phyloP scores from a whole-genome alignment of 2,113 vertebrate species.

The Romanogobio albipinnatus region DNA sequence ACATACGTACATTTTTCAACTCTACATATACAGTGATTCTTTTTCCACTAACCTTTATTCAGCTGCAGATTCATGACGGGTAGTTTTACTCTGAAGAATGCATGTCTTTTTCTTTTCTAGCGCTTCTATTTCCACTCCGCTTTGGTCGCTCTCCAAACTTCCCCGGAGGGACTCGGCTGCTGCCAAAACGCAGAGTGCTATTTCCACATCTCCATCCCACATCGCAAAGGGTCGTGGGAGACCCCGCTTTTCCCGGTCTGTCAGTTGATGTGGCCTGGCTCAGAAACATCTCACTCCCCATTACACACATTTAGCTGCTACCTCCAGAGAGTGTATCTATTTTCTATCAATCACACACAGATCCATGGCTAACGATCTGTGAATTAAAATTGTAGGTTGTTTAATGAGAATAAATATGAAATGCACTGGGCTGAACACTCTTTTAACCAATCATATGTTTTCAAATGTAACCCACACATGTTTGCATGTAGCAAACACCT shows the following conservation, averaged over 20 bases:
- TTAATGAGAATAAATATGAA: neutral
- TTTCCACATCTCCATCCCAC: conserved; percentile 39
- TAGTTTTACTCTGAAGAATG: neutral
- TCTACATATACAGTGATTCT: neutral
- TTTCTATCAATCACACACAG: neutral
- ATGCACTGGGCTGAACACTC: neutral
- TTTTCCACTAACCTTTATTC: neutral
- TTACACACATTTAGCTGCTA: neutral
- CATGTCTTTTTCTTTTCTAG: conserved; percentile 26
- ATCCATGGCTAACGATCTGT: neutral
- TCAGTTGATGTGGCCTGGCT: conserved; percentile 26
- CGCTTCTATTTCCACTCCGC: conserved; percentile 22
- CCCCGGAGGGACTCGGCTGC: conserved; percentile 18
- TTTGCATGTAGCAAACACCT: neutral
- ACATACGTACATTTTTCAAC: neutral
- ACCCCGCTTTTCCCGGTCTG: neutral
- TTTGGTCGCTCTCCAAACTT: conserved; percentile 23
- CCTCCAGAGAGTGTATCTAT: neutral
- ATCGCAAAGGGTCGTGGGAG: conserved; percentile 21
- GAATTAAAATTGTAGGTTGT: neutral
- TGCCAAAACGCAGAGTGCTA: conserved; percentile 39
- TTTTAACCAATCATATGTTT: neutral
- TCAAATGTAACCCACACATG: neutral
- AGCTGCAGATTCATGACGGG: neutral
- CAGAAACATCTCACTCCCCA: neutral